Conservation (phyloP, 2,797 vertebrate genomes). For the Aldrovandia affinis region DNA sequence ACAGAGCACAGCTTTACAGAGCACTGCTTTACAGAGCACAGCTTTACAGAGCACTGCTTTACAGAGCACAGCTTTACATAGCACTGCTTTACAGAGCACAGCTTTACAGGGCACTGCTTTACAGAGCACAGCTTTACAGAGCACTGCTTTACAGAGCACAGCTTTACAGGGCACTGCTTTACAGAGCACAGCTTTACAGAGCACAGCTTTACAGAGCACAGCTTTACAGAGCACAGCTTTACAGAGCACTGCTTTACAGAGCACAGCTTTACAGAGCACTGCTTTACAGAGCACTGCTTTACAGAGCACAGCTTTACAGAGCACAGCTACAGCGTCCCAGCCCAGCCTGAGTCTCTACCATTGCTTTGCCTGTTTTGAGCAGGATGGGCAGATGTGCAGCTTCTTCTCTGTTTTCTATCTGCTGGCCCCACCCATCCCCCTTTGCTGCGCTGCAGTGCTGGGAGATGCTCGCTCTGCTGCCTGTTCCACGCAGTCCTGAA, state of each 20-base stretch:
- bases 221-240: conserved; percentile 37
- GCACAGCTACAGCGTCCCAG: too few relatives aligned
- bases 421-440: not conserved
- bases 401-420: not conserved
- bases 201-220: not conserved
- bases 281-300: too few relatives aligned
- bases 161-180: too few relatives aligned
- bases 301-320: too few relatives aligned
- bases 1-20: conserved; percentile 36
- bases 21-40: conserved; percentile 37
- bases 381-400: not conserved
- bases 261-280: not conserved
- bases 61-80: conserved; percentile 35
- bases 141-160: conserved; percentile 37
- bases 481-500: not conserved
- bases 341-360: not conserved
- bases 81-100: conserved; percentile 37
- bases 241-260: conserved; percentile 25
- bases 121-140: conserved; percentile 36
- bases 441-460: not conserved
- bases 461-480: not conserved
- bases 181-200: too few relatives aligned
- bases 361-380: not conserved
- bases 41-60: too few relatives aligned
- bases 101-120: too few relatives aligned